Percentiles rank a stretch among this genome's conserved stretches.
phyloP scores from a whole-genome alignment of 2,888 invertebrate species.

The Leptinotarsa haldemani region DNA sequence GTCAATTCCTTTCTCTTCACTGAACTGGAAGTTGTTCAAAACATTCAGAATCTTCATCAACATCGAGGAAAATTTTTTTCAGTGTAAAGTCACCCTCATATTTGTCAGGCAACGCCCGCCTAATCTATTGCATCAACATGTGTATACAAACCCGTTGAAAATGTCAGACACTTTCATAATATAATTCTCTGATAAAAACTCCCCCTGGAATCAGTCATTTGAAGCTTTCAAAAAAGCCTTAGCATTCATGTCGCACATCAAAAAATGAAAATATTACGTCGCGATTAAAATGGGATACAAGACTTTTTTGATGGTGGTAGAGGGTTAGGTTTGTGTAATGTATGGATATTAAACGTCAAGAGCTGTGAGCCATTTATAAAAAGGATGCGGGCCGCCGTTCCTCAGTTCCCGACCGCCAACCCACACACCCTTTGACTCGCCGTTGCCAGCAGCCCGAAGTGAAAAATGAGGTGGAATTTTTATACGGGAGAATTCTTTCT shows the following conservation, averaged over 20 bases:
- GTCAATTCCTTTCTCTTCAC: too few relatives aligned
- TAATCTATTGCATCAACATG: neutral
- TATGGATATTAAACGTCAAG: conserved; percentile 64
- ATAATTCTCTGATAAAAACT: conserved; percentile 32
- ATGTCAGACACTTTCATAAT: conserved; percentile 6
- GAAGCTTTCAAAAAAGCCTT: conserved; percentile 40
- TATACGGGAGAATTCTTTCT: neutral
- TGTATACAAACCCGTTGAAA: neutral
- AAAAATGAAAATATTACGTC: conserved; percentile 46
- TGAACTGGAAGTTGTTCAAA: too few relatives aligned
- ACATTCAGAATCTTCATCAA: too few relatives aligned
- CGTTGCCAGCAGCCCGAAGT: conserved; percentile 9
- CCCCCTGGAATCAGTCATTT: conserved; percentile 35
- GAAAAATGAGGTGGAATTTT: conserved; percentile 9
- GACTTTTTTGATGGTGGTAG: conserved; percentile 46
- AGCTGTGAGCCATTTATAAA: conserved; percentile 62
- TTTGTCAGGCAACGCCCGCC: neutral
- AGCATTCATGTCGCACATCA: conserved; percentile 43
- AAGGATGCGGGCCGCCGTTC: conserved; percentile 57
- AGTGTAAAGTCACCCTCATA: neutral
- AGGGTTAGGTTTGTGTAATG: conserved; percentile 57
- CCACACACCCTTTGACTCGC: conserved; percentile 27
- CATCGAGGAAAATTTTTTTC: neutral
- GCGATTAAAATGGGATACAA: conserved; percentile 47
- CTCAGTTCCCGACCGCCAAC: conserved; percentile 31